A percentile compares a stretch with the other conserved stretches of the same genome.
These are phyloP conservation scores for Stichopus horrens DNA, from an alignment of 53 echinoderm and acorn worm genomes.

Conservation along the genomic window DNA sequence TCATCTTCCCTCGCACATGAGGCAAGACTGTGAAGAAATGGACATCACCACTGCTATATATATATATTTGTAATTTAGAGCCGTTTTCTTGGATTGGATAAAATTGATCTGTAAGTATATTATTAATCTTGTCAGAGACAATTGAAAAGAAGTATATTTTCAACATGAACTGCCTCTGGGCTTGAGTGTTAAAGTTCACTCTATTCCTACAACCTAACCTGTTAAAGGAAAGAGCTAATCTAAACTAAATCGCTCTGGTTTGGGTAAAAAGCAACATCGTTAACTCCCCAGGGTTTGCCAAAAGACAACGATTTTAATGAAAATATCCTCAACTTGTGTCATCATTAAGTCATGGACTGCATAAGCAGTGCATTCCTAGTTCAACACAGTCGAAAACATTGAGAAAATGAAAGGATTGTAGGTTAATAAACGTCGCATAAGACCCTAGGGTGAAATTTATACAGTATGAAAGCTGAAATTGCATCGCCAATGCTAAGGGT, in stretches of 20 bases:
- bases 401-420: constrained; percentile 4
- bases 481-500: background rate
- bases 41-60: too few relatives aligned
- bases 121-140: too few relatives aligned
- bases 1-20: too few relatives aligned
- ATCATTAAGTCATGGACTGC: background rate
- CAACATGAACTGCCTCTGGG: background rate
- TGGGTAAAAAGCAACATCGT: background rate
- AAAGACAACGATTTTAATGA: background rate
- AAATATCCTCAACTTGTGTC: background rate
- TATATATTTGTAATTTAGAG: too few relatives aligned
- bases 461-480: background rate
- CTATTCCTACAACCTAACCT: background rate
- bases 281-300: background rate
- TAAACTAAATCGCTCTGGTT: background rate
- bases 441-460: constrained; percentile 8
- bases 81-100: too few relatives aligned
- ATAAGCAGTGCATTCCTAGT: background rate
- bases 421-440: constrained; percentile 34
- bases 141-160: background rate
- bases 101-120: too few relatives aligned
- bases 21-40: too few relatives aligned
- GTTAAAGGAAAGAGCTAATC: background rate
- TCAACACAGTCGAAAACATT: background rate
- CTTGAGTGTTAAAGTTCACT: background rate